A percentile compares a stretch with the other conserved stretches of the same genome.
phyloP scores from a whole-genome alignment of 1,140 invertebrate species.

The Cherax destructor region DNA sequence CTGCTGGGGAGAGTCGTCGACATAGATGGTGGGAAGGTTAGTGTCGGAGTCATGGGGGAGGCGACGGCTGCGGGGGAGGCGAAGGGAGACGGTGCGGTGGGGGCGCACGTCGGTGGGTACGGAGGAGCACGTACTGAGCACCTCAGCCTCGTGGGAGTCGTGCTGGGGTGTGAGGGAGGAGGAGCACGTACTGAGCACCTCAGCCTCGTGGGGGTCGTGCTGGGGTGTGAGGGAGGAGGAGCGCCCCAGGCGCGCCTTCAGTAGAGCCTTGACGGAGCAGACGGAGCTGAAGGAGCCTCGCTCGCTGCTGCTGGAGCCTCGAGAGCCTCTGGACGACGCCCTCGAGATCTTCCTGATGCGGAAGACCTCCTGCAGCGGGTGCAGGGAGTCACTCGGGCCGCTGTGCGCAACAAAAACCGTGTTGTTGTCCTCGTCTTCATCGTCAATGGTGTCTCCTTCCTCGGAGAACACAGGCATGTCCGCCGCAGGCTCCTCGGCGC shows the following conservation, averaged over 20 bases:
- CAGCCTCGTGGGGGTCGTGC: conserved; percentile 7
- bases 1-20: conserved; percentile 49
- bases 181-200: conserved; percentile 37
- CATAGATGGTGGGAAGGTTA: conserved; percentile 60
- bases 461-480: conserved; percentile 47
- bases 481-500: conserved; percentile 6
- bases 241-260: conserved; percentile 42
- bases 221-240: conserved; percentile 38
- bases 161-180: conserved; percentile 26
- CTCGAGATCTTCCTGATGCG: conserved; percentile 26
- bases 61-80: conserved; percentile 46
- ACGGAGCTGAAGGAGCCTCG: conserved; percentile 52
- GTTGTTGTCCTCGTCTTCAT: conserved; percentile 8
- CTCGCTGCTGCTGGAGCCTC: conserved; percentile 56
- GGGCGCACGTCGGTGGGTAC: not conserved
- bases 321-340: conserved; percentile 26
- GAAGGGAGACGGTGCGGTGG: conserved; percentile 47
- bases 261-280: conserved; percentile 28
- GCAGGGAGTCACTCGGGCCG: not conserved
- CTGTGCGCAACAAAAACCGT: not conserved
- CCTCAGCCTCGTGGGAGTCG: conserved; percentile 17
- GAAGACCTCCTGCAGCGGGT: conserved; percentile 21
- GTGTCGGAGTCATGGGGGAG: conserved; percentile 45
- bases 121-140: conserved; percentile 9
- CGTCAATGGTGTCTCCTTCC: conserved; percentile 9